Conservation (phyloP, 2,797 vertebrate genomes). For the Peromyscus nudipes region DNA sequence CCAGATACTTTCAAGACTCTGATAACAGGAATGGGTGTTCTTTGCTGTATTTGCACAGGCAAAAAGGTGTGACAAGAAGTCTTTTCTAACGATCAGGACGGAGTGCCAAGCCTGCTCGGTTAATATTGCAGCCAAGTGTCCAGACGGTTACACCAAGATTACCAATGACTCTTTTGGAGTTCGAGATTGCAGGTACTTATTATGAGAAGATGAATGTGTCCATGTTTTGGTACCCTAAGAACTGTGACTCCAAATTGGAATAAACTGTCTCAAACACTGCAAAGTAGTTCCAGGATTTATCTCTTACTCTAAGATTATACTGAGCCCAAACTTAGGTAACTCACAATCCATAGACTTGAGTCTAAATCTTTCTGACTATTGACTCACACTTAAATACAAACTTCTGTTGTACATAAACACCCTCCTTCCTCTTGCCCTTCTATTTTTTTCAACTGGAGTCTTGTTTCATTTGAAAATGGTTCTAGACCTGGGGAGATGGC, state of each 20-base stretch:
- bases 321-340: neutral
- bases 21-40: neutral
- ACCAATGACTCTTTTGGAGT: conserved; percentile 78
- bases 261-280: neutral
- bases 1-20: neutral
- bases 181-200: conserved; percentile 92
- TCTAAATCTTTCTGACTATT: neutral
- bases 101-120: conserved; percentile 90
- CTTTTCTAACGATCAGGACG: conserved; percentile 88
- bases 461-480: conserved; percentile 10
- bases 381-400: conserved; percentile 18
- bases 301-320: conserved; percentile 18
- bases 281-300: conserved; percentile 6
- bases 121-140: conserved; percentile 87
- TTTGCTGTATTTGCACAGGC: conserved; percentile 78
- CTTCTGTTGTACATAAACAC: neutral
- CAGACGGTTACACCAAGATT: conserved; percentile 88
- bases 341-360: neutral
- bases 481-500: neutral
- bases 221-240: neutral
- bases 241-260: neutral
- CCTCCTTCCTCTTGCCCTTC: neutral
- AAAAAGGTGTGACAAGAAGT: conserved; percentile 90
- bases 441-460: conserved; percentile 41
- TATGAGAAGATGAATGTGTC: neutral